Conservation (phyloP, 2,113 vertebrate species). For the Alligator mississippiensis region DNA sequence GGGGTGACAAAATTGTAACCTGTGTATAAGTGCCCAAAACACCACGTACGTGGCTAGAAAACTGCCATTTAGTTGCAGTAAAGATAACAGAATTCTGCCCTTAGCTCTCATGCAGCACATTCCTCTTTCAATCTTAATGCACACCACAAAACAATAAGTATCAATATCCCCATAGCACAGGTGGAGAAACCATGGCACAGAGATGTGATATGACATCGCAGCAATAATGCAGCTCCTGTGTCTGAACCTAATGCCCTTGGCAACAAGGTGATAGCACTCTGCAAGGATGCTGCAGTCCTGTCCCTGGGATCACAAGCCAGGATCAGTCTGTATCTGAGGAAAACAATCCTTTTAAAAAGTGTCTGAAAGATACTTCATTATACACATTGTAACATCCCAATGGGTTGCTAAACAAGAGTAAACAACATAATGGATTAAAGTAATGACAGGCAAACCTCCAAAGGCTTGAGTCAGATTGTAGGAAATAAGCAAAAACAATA, state of each 20-base stretch:
- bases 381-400: conserved; percentile 17
- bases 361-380: conserved; percentile 31
- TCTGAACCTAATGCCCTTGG: accelerated
- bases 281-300: background rate
- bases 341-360: background rate
- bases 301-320: background rate
- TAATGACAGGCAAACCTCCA: conserved; percentile 29
- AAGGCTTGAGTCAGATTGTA: background rate
- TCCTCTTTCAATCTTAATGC: background rate
- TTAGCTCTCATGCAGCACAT: too few species aligned
- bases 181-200: background rate
- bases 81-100: too few species aligned
- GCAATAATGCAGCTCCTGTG: too few species aligned
- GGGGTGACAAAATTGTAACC: too few species aligned
- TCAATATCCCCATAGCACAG: too few species aligned
- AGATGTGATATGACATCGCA: background rate
- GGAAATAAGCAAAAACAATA: background rate
- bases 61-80: too few species aligned
- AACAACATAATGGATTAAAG: conserved; percentile 39
- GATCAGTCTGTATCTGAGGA: background rate
- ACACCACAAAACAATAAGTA: background rate
- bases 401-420: conserved; percentile 51
- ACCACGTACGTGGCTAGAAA: too few species aligned
- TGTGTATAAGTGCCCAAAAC: too few species aligned
- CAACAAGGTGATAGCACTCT: background rate